Evolutionary conservation across 2,888 invertebrate species (phyloP), one percentile per base, ranked within the genome.

Genomic region (Brenthis ino): DNA sequence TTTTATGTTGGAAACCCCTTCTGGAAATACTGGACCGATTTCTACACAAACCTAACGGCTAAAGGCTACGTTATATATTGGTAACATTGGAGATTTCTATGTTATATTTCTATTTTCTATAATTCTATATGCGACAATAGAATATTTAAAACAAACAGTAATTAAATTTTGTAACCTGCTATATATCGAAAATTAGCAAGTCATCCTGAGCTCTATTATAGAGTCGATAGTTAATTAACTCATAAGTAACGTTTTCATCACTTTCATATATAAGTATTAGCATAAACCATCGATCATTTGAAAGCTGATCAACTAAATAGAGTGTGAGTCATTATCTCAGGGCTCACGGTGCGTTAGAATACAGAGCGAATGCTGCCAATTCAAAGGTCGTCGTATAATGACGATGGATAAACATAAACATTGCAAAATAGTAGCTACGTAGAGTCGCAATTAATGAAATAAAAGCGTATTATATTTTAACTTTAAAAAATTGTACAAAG

Each of bases 361-460:
- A 20, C 14, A 63, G 63, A 53, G 53, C 51, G 43, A 51, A 50
- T 43, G 50, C 2, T 37, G 53, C 8, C 16, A 20, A 20, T 43
- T 14, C 43, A 64, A 68, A 68, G 68, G 68, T 64, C 68, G 57
- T 51, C 16, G 20, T 37, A 16, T 60, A 60, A 60, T 60, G 60
- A 60, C 28, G 33, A 60, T 60, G 37, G 37, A 11, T 43, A 43
- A 43, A 53, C 51, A 53, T 37, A 54, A 53, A 20, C 24, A 20
- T 51, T 65, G 57, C 37, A 37, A 65, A 65, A 57, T 57, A 28
- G 61, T 20, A 37, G 33, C 51, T 12, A 63, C 53, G n/a, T 53
- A 53, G 16, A 8, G 51, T 16, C 14, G n/a, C 16, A 53, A 53
- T 53, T n/a, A 53, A 16, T 16, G 6, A 53, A 11, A n/a, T 16